Base-by-base conservation (phyloP, 2,797 vertebrate genomes). In the Sebastes nivosus region DNA sequence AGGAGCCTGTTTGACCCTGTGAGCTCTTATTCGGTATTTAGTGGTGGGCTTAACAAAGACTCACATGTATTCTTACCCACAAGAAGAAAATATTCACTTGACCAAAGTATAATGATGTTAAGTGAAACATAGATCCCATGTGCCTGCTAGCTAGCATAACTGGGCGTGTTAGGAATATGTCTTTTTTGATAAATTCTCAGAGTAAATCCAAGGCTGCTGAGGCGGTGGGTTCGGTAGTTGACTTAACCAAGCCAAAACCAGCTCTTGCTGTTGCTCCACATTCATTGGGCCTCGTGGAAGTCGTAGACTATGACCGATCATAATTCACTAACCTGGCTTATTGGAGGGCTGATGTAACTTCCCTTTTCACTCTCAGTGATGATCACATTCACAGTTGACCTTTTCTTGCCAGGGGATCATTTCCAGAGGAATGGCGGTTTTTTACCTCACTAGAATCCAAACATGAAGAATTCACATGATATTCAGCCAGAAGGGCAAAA, bases 281-380 rank as follows among this genome's bases (percentile, higher is more conserved):
- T 86, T 88, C 72, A 78, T 24, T 34, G 61, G 67, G 71, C 71
- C 85, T 82, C 73, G 87, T 82, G 72, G 81, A 87, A 75, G 82
- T 87, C 72, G 90, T 50, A 72, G 76, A 71, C 79, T 67, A 81
- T 84, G 79, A 82, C 77, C 87, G 84, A 90, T 91, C 80, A 86
- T 89, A 84, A 91, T 86, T 90, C 81, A 87, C 83, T 70, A 70
- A 80, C 66, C 85, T 91, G 90, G 85, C 84, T 72, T 81, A 84
- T 76, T 71, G 71, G 24, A 77, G 58, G 60, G 81, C 68, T 95
- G 91, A 94, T 88, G 93, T 90, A 89, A 94, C 88, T 89, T 92
- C 88, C 87, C 75, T 72, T 90, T 92, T 91, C 61, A 65, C 52
- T 82, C 82, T 65, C 71, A 30, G 67, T 85, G 80, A 92, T 85